A percentile compares a stretch with the other conserved stretches of the same genome.
Conservation (phyloP, 2,113 vertebrate genomes). For the Mola mola region DNA sequence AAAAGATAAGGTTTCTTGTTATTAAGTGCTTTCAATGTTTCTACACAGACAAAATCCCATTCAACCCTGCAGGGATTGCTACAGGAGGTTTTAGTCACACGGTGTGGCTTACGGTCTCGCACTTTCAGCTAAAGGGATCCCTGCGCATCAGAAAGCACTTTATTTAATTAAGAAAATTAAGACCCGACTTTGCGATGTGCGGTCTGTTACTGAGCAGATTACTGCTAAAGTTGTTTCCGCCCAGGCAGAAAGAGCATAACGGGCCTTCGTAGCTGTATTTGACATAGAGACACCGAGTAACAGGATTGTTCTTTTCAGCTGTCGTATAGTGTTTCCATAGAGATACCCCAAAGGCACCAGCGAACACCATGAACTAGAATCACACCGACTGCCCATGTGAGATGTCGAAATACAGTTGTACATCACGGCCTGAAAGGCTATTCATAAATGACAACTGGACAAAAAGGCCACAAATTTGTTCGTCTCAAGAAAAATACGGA, state of each 20-base stretch:
- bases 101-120: background rate
- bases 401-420: constrained; percentile 19
- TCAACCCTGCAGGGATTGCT: too few species aligned
- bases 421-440: background rate
- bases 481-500: background rate
- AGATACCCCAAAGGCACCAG: constrained; percentile 22
- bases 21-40: too few species aligned
- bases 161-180: constrained; percentile 68
- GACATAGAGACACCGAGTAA: constrained; percentile 25
- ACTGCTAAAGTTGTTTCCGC: constrained; percentile 44
- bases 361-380: constrained; percentile 1
- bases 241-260: constrained; percentile 12
- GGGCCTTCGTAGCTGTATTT: constrained; percentile 25
- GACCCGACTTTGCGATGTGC: constrained; percentile 28
- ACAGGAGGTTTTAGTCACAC: background rate
- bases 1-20: too few species aligned
- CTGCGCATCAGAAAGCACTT: constrained; percentile 23
- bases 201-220: constrained; percentile 52
- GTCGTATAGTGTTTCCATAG: constrained; percentile 35
- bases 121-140: constrained; percentile 11
- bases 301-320: constrained; percentile 46
- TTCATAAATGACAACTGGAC: background rate
- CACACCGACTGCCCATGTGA: constrained; percentile 11
- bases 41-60: too few species aligned
- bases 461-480: too few species aligned